Percentiles rank a stretch among this genome's conserved stretches.
Evolutionary conservation across 2,888 invertebrate species (phyloP).

Genomic region (Lacanobia oleracea): DNA sequence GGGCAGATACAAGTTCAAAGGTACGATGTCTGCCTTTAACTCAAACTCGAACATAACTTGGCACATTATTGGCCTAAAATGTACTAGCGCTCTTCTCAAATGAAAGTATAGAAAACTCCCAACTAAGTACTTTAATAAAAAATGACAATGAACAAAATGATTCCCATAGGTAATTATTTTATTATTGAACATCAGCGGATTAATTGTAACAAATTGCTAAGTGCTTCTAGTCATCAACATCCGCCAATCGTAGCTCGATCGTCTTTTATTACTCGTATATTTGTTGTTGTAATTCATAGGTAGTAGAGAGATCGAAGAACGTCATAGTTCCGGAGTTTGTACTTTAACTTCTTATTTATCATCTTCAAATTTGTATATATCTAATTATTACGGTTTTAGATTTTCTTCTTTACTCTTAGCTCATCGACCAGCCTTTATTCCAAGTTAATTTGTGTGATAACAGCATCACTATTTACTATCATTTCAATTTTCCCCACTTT

Average conservation of each 20-base stretch:
- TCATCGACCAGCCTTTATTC: no score
- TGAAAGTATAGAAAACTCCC: conserved; percentile 5
- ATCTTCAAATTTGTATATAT: no score
- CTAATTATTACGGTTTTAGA: no score
- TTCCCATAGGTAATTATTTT: conserved; percentile 51
- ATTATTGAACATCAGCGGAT: conserved; percentile 45
- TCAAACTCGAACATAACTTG: no score
- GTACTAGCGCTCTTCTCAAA: neutral
- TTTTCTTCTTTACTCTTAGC: no score
- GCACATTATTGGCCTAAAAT: no score
- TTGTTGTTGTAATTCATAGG: conserved; percentile 1
- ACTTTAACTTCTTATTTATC: no score
- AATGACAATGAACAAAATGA: conserved; percentile 47
- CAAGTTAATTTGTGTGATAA: no score
- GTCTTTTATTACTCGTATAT: neutral
- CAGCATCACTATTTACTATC: no score
- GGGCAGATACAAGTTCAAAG: no score
- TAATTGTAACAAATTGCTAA: conserved; percentile 51
- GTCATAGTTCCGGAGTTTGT: neutral
- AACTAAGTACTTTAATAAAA: conserved; percentile 9
- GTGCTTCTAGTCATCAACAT: neutral
- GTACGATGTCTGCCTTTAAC: no score
- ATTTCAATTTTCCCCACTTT: no score
- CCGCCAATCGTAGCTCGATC: conserved; percentile 4
- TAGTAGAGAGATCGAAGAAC: neutral